Conservation (phyloP, 2,113 vertebrate genomes). For the Platycercus adscitus region DNA sequence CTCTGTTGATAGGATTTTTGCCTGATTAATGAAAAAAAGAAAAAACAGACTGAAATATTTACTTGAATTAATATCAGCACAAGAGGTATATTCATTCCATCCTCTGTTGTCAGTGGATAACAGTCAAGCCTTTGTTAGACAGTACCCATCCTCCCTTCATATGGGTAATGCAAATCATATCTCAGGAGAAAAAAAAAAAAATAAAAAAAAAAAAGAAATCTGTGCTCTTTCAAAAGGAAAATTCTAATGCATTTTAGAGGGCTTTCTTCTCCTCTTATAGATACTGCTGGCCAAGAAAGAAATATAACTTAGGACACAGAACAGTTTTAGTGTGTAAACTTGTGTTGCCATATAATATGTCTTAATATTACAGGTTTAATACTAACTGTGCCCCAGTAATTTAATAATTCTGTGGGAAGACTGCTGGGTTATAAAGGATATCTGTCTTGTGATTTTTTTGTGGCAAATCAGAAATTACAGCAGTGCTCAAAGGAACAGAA, state of each 20-base stretch:
- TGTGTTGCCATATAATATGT: not conserved
- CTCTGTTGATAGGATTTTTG: not conserved
- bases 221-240: not conserved
- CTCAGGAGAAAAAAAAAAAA: not conserved
- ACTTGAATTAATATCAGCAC: conserved; percentile 19
- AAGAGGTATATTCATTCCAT: conserved; percentile 51
- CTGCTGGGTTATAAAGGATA: conserved; percentile 74
- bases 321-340: conserved; percentile 60
- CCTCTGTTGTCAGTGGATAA: conserved; percentile 19
- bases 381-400: conserved; percentile 67
- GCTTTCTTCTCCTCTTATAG: not conserved
- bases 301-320: conserved; percentile 12
- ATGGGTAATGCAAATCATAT: not conserved
- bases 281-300: not conserved
- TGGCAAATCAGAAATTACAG: conserved; percentile 77
- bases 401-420: conserved; percentile 74
- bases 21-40: conserved; percentile 8
- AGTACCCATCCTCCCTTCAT: not conserved
- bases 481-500: conserved; percentile 79
- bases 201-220: not conserved
- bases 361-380: conserved; percentile 47
- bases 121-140: conserved; percentile 59
- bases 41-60: conserved; percentile 3
- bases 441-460: conserved; percentile 78
- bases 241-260: not conserved